These are phyloP conservation scores for Ciconia boyciana DNA, from an alignment of 2,113 vertebrate species.

Conservation along the genomic window DNA sequence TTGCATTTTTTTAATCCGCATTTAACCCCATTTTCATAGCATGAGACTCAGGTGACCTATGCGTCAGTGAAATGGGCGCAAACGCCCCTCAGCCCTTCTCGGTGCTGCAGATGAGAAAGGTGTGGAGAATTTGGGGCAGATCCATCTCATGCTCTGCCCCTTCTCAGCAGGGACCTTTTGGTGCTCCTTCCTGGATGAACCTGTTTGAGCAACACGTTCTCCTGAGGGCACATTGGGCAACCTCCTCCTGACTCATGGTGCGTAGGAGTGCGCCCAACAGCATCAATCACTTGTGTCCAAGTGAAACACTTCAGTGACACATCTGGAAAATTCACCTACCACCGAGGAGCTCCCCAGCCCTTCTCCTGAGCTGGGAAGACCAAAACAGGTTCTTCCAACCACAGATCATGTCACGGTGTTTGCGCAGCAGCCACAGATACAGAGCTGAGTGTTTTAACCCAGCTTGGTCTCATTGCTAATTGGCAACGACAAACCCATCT, in stretches of 20 bases:
- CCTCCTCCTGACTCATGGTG: background rate
- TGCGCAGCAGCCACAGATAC: background rate
- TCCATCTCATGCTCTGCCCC: background rate
- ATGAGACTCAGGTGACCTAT: rapidly evolving
- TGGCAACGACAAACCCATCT: background rate
- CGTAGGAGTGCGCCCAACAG: background rate
- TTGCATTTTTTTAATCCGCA: background rate
- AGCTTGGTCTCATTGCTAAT: background rate
- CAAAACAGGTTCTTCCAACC: background rate
- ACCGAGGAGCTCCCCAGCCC: background rate
- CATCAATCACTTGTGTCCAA: background rate
- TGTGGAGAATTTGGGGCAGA: background rate
- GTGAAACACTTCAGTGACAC: background rate
- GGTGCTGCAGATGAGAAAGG: background rate
- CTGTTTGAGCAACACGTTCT: background rate
- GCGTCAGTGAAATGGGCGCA: background rate
- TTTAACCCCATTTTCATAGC: background rate
- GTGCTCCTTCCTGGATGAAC: background rate
- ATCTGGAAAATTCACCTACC: background rate
- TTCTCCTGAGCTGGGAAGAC: background rate
- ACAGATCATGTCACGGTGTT: rapidly evolving
- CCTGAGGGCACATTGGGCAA: background rate
- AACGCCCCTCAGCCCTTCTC: background rate
- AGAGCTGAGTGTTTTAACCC: background rate
- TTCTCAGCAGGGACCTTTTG: background rate